Evolutionary conservation across 2,113 vertebrate species (phyloP).

Genomic region (Bombycilla garrulus): DNA sequence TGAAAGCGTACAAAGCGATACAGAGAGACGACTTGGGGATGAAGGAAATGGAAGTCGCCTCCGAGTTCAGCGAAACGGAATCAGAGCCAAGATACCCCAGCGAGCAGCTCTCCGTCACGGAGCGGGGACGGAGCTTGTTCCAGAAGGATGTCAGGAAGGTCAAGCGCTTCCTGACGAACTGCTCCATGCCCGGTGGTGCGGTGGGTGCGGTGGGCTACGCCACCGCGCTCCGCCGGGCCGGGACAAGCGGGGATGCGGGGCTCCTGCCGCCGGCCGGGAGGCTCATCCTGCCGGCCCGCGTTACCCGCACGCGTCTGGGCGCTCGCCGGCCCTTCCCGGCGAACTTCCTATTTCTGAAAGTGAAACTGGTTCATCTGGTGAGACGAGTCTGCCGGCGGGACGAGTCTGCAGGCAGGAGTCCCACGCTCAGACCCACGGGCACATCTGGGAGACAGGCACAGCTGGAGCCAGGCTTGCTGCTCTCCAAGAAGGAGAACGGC

Average conservation of each 20-base stretch:
- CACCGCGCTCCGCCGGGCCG: accelerated
- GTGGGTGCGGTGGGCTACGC: not conserved
- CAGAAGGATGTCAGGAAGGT: constrained; percentile 81
- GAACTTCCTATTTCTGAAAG: constrained; percentile 59
- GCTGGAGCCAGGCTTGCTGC: not conserved
- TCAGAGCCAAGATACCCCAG: constrained; percentile 4
- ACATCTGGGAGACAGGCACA: constrained; percentile 43
- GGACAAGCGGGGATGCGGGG: not conserved
- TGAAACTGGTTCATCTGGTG: constrained; percentile 63
- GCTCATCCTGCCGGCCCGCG: not conserved
- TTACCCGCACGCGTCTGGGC: constrained; percentile 16
- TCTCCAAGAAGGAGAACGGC: not conserved
- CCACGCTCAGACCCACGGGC: constrained; percentile 17
- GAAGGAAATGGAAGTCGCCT: not conserved
- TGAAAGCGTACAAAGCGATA: constrained; percentile 84
- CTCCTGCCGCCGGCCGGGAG: not conserved
- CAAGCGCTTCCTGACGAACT: constrained; percentile 82
- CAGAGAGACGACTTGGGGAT: constrained; percentile 72
- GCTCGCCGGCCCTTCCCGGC: not conserved
- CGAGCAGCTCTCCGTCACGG: constrained; percentile 24
- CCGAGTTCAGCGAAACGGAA: constrained; percentile 45
- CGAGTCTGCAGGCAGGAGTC: constrained; percentile 1
- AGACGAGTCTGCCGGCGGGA: constrained; percentile 30
- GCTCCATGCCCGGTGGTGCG: constrained; percentile 73
- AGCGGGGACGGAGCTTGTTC: constrained; percentile 86